Evolutionary conservation across 2,113 vertebrate genomes (phyloP), one percentile per base, ranked within the genome.

Genomic region (Hippocampus guttulatus): DNA sequence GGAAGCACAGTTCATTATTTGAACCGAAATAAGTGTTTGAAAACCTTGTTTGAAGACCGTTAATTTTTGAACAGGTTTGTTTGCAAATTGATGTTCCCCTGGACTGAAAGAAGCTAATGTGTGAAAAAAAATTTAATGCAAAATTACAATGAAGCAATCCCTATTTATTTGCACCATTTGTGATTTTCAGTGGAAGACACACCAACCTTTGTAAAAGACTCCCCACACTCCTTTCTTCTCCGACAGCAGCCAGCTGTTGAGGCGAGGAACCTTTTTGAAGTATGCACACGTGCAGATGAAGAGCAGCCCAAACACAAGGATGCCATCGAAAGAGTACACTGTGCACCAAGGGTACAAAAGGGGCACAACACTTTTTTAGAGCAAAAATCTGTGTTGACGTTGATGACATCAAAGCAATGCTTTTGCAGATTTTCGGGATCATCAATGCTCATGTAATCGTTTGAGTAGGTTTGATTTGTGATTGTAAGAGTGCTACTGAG

Each of bases 241-340:
- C 0, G 93, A 94, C 3, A 97, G 91, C 67, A 98, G 93, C 96
- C 95, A 98, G 85, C 84, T 90, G 88, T 94, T 95, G 63, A 97
- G 90, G 7, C 95, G 95, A 70, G 96, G 96, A 41, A 98, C 95
- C 87, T 98, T 98, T 89, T 94, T 95, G 82, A 98, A 93, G 88
- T 98, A 98, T 1, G 96, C 96, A 89, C 96, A 98, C 20, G 96
- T 98, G 81, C 96, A 98, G 57, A 98, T 89, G 85, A 98, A 94
- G 2, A 98, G 93, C 81, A 98, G 90, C 33, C 95, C 95, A 41
- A 98, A 98, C 23, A 95, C 95, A 81, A 98, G 89, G 78, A 98
- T 94, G 63, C 96, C 96, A 52, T 97, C 96, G 79, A 98, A 90
- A 1, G 96, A 95, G 81, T 92, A 95, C 61, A 94, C 94, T 98